These are phyloP conservation scores for Anas platyrhynchos DNA, from an alignment of 2,113 vertebrate species.

Conservation along the genomic window DNA sequence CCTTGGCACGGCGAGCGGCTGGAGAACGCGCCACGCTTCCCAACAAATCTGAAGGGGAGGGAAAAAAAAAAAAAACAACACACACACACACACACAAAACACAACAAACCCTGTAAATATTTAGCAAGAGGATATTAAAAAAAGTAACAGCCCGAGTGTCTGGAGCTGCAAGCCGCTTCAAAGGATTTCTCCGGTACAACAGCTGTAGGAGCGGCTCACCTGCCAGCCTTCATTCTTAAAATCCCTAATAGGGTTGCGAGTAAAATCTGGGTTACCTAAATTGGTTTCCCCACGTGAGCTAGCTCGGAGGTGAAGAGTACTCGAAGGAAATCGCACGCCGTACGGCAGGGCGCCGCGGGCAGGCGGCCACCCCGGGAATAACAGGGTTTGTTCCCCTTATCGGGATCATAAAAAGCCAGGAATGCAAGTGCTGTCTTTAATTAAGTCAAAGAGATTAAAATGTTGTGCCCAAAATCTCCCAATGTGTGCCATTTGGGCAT, in stretches of 20 bases:
- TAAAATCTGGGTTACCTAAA: constrained; percentile 39
- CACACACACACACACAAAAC: no score
- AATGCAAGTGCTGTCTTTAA: neutral
- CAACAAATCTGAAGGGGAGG: neutral
- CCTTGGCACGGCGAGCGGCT: neutral
- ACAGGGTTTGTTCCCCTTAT: neutral
- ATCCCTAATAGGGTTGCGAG: neutral
- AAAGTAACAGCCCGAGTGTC: neutral
- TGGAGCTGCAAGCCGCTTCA: constrained; percentile 37
- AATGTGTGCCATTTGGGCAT: accelerated
- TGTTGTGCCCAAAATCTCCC: neutral
- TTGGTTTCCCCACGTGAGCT: neutral
- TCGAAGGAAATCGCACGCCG: constrained; percentile 19
- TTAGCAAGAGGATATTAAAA: constrained; percentile 17
- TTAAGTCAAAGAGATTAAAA: constrained; percentile 1
- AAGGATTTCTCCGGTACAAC: neutral
- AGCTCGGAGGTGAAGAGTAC: neutral
- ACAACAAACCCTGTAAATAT: neutral
- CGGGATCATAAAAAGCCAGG: neutral
- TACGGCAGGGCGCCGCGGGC: neutral
- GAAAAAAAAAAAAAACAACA: neutral
- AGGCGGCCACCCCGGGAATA: neutral
- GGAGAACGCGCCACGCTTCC: neutral
- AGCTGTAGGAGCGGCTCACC: constrained; percentile 39
- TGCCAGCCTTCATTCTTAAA: constrained; percentile 59